phyloP scores from a whole-genome alignment of 2,113 vertebrate species.

The Acanthochromis polyacanthus region DNA sequence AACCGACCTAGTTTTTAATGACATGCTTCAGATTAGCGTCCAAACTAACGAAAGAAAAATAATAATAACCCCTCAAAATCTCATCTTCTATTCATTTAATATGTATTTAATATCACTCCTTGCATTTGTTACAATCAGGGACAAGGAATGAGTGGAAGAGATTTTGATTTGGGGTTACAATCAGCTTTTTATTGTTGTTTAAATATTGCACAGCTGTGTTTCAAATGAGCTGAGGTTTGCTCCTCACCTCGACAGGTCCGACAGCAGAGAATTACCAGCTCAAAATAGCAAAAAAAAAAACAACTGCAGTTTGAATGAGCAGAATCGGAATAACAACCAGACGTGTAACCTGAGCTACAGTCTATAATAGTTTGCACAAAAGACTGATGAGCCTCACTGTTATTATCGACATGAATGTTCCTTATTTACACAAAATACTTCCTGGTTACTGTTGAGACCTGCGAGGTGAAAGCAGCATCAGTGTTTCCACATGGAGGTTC shows the following conservation, averaged over 20 bases:
- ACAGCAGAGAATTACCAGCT: neutral
- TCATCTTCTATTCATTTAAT: slow-evolving; percentile 60
- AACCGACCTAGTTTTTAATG: slow-evolving; percentile 51
- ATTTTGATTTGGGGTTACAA: slow-evolving; percentile 73
- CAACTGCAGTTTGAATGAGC: neutral
- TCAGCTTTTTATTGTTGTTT: slow-evolving; percentile 69
- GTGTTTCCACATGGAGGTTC: slow-evolving; percentile 70
- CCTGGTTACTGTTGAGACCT: slow-evolving; percentile 44
- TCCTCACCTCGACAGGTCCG: slow-evolving; percentile 53
- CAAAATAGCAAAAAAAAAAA: slow-evolving; percentile 17
- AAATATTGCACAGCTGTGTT: slow-evolving; percentile 84
- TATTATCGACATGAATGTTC: slow-evolving; percentile 23
- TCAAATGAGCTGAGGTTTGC: slow-evolving; percentile 74
- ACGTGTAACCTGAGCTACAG: slow-evolving; percentile 38
- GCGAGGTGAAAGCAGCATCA: slow-evolving; percentile 72
- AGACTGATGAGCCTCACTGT: slow-evolving; percentile 47
- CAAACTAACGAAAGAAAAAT: slow-evolving; percentile 40
- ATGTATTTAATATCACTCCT: slow-evolving; percentile 78
- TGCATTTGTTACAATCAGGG: slow-evolving; percentile 84
- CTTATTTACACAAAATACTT: slow-evolving; percentile 44
- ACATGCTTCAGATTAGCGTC: slow-evolving; percentile 74
- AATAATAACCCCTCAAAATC: slow-evolving; percentile 57
- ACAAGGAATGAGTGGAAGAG: slow-evolving; percentile 70
- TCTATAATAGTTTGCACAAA: slow-evolving; percentile 69
- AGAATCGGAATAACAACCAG: slow-evolving; percentile 33